Conservation (phyloP, 2,113 vertebrate genomes). For the Anguilla japonica region DNA sequence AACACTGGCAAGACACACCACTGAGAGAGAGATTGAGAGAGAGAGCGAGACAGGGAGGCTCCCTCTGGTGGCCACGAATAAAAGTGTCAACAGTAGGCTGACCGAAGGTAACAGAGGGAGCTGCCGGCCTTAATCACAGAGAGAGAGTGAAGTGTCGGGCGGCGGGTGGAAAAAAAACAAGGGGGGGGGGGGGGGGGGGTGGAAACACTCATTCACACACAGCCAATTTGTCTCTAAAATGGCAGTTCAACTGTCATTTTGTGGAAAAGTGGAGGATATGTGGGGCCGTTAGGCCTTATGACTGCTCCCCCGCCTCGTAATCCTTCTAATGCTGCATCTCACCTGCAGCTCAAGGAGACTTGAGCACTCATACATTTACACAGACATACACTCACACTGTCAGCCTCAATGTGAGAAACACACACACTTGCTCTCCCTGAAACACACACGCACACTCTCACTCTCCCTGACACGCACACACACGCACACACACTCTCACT, state of each 20-base stretch:
- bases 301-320: slow-evolving; percentile 48
- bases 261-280: slow-evolving; percentile 55
- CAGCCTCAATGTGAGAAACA: not conserved
- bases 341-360: slow-evolving; percentile 54
- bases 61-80: slow-evolving; percentile 17
- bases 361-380: slow-evolving; percentile 29
- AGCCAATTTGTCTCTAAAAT: slow-evolving; percentile 54
- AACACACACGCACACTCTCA: slow-evolving; percentile 12
- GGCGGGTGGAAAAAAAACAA: not conserved
- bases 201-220: slow-evolving; percentile 43
- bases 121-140: not conserved
- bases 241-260: slow-evolving; percentile 55
- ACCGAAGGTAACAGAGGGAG: not conserved
- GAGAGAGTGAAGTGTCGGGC: slow-evolving; percentile 2
- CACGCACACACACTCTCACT: slow-evolving; percentile 15
- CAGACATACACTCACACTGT: slow-evolving; percentile 44
- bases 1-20: not conserved
- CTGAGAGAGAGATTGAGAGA: not conserved
- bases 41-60: not conserved
- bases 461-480: slow-evolving; percentile 2
- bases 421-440: not conserved
- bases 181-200: too few relatives aligned
- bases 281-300: slow-evolving; percentile 51
- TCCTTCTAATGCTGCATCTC: slow-evolving; percentile 53
- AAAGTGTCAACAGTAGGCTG: not conserved